These are phyloP conservation scores for Spicauda simplicius DNA, from an alignment of 2,888 invertebrate species.

Conservation along the genomic window DNA sequence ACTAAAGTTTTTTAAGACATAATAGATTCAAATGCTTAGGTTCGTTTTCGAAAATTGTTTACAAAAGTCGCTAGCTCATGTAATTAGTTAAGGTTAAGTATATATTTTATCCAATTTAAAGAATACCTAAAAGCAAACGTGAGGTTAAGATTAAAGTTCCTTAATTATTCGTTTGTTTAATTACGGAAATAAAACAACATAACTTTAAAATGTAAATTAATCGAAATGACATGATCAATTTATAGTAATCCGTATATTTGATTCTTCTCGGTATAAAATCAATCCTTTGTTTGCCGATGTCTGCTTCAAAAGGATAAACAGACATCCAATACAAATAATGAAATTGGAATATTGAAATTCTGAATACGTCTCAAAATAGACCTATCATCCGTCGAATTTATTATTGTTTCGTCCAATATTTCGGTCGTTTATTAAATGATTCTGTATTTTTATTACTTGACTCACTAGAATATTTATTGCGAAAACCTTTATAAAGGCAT, in stretches of 20 bases:
- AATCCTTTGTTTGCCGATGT: not conserved
- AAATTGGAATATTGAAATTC: conserved; percentile 19
- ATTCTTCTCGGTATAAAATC: not conserved
- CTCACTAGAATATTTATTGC: not conserved
- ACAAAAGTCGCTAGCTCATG: too few species aligned
- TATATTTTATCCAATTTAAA: too few species aligned
- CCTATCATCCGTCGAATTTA: not conserved
- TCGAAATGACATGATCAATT: too few species aligned
- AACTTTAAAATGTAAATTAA: too few species aligned
- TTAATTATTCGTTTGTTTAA: too few species aligned
- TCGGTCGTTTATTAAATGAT: not conserved
- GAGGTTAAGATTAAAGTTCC: too few species aligned
- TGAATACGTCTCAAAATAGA: not conserved
- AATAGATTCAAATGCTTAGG: too few species aligned
- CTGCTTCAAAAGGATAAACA: not conserved
- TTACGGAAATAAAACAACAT: too few species aligned
- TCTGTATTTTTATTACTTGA: not conserved
- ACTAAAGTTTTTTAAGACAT: too few species aligned
- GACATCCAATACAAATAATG: not conserved
- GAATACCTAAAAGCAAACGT: too few species aligned
- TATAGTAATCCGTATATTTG: not conserved
- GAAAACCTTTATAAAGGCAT: not conserved
- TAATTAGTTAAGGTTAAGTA: too few species aligned
- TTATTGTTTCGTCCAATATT: not conserved
- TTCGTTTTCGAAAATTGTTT: too few species aligned